These are phyloP conservation scores for Suillia variegata DNA, from an alignment of 2,888 invertebrate species.

Conservation along the genomic window DNA sequence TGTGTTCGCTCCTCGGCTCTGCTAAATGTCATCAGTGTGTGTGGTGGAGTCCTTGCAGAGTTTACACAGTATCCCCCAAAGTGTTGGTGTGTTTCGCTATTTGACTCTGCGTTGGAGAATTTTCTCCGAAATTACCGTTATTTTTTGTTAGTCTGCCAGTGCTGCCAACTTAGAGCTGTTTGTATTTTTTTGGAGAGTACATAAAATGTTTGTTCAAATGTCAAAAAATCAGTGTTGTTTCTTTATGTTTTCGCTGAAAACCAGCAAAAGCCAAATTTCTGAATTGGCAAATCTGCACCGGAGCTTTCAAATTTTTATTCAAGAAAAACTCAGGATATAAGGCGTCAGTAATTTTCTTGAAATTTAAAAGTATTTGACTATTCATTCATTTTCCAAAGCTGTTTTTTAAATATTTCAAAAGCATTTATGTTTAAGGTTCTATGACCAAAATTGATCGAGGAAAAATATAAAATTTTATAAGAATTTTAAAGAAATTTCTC, in stretches of 20 bases:
- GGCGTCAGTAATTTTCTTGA: slow-evolving; percentile 22
- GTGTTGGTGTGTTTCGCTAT: slow-evolving; percentile 17
- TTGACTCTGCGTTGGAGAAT: slow-evolving; percentile 9
- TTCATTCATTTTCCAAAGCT: too few relatives aligned
- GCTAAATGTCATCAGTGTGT: slow-evolving; percentile 4
- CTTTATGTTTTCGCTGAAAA: too few relatives aligned
- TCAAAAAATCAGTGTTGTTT: slow-evolving; percentile 36
- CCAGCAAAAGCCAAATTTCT: too few relatives aligned
- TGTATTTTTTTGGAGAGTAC: not conserved
- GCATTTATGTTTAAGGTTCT: too few relatives aligned
- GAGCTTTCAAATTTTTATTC: too few relatives aligned
- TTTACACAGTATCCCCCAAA: too few relatives aligned
- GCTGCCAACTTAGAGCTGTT: slow-evolving; percentile 37
- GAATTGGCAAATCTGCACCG: too few relatives aligned
- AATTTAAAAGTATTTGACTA: slow-evolving; percentile 10
- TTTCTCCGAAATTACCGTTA: slow-evolving; percentile 40
- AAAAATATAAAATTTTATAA: too few relatives aligned
- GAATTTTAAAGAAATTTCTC: too few relatives aligned
- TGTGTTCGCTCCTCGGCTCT: slow-evolving; percentile 18
- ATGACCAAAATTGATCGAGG: too few relatives aligned
- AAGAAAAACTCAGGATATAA: not conserved
- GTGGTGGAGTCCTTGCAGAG: too few relatives aligned
- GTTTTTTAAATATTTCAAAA: too few relatives aligned
- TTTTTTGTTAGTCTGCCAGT: slow-evolving; percentile 29
- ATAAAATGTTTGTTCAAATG: not conserved